These are phyloP conservation scores for Montipora efflorescens DNA, from an alignment of 64 coral and sea anemone genomes.

Conservation along the genomic window DNA sequence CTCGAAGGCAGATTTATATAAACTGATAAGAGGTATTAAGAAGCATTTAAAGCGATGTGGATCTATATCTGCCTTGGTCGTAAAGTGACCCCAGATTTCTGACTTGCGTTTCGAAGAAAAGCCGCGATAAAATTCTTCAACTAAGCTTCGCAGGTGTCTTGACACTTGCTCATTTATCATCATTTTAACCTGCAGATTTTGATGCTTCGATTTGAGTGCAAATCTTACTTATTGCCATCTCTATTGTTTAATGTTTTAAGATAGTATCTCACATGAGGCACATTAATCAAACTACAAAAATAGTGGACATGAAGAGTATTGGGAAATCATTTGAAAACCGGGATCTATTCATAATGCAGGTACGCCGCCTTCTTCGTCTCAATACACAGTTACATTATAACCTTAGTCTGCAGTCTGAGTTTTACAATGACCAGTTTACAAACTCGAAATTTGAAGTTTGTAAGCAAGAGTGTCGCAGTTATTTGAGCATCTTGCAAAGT, in stretches of 20 bases:
- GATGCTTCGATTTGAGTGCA: not conserved
- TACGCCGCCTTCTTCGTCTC: not conserved
- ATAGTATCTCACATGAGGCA: not conserved
- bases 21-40: no score
- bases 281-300: not conserved
- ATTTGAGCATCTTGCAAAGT: no score
- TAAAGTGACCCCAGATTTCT: no score
- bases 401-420: no score
- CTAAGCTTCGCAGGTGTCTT: not conserved
- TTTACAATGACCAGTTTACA: not conserved
- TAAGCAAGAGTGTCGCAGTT: no score
- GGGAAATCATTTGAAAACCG: conserved; percentile 60
- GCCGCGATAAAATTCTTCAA: no score
- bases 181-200: not conserved
- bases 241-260: not conserved
- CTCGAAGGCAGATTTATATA: no score
- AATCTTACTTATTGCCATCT: not conserved
- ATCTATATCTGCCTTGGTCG: no score
- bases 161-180: not conserved
- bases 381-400: no score
- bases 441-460: no score
- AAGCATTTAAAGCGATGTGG: no score
- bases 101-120: no score
- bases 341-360: conserved; percentile 1
- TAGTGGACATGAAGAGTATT: not conserved